Evolutionary conservation across 2,888 invertebrate species (phyloP).

Genomic region (Acanthosepion lycidas): DNA sequence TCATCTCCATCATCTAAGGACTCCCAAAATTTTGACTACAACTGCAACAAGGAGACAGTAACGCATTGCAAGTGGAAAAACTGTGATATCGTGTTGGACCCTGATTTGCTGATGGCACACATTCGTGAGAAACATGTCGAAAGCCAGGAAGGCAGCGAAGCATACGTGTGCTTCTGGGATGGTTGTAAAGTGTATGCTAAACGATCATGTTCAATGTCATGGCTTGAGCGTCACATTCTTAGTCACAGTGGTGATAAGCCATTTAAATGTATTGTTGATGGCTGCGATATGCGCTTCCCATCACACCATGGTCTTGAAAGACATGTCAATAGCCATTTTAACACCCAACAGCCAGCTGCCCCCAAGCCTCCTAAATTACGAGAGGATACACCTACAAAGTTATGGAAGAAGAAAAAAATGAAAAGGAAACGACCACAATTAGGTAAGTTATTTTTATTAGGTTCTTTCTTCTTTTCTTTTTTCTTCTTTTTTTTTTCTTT

Average conservation of each 20-base stretch:
- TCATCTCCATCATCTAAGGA: constrained; percentile 45
- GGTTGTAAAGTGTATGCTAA: constrained; percentile 95
- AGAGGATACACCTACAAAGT: constrained; percentile 84
- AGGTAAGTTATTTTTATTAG: constrained; percentile 78
- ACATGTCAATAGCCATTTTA: constrained; percentile 95
- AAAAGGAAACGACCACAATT: constrained; percentile 91
- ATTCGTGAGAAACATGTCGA: constrained; percentile 70
- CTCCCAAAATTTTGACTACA: constrained; percentile 45
- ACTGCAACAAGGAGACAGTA: constrained; percentile 50
- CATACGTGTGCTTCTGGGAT: constrained; percentile 92
- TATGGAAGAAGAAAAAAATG: constrained; percentile 90
- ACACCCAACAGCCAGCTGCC: constrained; percentile 75
- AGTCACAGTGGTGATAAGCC: constrained; percentile 94
- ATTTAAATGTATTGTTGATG: constrained; percentile 95
- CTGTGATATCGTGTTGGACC: constrained; percentile 65
- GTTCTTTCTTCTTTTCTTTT: neutral
- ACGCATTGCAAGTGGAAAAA: constrained; percentile 71
- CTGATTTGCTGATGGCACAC: constrained; percentile 67
- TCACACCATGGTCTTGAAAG: constrained; percentile 83
- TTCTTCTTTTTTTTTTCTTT: neutral
- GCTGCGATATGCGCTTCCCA: constrained; percentile 82
- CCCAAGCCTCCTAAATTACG: constrained; percentile 79
- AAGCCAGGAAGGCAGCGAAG: constrained; percentile 84
- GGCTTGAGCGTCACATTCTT: constrained; percentile 93
- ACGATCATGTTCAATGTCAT: constrained; percentile 91